Percentiles rank a stretch among this genome's conserved stretches.
phyloP scores from a whole-genome alignment of 1,140 invertebrate species.

The Lepidotrigona ventralis region DNA sequence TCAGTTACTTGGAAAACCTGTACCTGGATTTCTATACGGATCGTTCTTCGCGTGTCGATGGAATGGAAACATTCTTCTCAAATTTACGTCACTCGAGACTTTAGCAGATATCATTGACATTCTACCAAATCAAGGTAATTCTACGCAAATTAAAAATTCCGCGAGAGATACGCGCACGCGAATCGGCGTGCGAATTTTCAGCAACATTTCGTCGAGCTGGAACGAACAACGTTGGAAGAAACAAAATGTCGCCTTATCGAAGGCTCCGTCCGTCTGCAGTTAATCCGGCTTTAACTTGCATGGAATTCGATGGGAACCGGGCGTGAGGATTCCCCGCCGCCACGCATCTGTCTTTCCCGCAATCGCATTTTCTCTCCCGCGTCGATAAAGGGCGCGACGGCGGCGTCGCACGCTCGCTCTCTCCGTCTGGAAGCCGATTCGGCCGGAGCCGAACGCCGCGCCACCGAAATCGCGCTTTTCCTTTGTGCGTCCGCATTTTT shows the following conservation, averaged over 20 bases:
- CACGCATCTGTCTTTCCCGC: slow-evolving; percentile 25
- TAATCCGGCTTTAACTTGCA: slow-evolving; percentile 44
- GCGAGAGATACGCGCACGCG: not conserved
- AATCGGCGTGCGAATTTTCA: not conserved
- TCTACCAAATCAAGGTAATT: too few relatives aligned
- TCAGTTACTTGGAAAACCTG: not conserved
- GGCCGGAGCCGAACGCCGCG: not conserved
- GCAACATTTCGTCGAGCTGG: not conserved
- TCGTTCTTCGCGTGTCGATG: not conserved
- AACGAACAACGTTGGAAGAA: not conserved
- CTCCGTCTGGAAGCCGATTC: not conserved
- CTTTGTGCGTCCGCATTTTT: not conserved
- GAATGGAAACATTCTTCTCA: not conserved
- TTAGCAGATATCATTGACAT: too few relatives aligned
- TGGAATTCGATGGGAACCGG: slow-evolving; percentile 37
- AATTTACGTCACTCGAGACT: too few relatives aligned
- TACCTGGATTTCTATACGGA: not conserved
- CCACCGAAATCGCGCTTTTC: not conserved
- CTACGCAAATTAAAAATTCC: not conserved
- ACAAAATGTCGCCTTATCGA: slow-evolving; percentile 45
- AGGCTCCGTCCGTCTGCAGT: slow-evolving; percentile 39
- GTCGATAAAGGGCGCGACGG: slow-evolving; percentile 2
- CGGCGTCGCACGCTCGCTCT: not conserved
- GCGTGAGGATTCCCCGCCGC: not conserved
- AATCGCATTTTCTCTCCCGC: slow-evolving; percentile 40